Evolutionary conservation across 2,888 invertebrate species (phyloP).

Genomic region (Apoderus coryli): DNA sequence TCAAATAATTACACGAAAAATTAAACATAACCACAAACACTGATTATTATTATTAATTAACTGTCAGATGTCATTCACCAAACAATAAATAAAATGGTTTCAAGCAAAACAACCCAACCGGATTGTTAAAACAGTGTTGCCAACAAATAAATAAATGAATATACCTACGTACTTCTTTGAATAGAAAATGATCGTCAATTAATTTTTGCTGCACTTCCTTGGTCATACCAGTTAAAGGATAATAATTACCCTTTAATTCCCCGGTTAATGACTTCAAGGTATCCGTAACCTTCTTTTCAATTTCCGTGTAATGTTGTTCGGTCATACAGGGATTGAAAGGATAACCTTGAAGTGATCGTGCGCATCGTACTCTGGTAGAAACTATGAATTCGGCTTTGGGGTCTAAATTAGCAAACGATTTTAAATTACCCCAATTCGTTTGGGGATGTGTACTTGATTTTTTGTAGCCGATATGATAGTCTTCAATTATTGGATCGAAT

Average conservation of each 20-base stretch:
- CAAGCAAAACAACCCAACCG: too few relatives aligned
- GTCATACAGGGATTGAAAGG: constrained; percentile 56
- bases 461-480: constrained; percentile 49
- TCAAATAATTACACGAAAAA: too few relatives aligned
- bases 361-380: constrained; percentile 52
- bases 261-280: constrained; percentile 30
- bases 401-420: constrained; percentile 40
- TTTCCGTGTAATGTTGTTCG: constrained; percentile 45
- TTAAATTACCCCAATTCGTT: constrained; percentile 44
- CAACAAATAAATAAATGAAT: too few relatives aligned
- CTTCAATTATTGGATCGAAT: constrained; percentile 53
- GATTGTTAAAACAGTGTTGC: too few relatives aligned
- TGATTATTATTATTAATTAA: too few relatives aligned
- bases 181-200: constrained; percentile 93
- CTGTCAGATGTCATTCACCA: too few relatives aligned
- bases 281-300: constrained; percentile 38
- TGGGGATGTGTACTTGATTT: constrained; percentile 42
- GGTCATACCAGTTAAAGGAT: constrained; percentile 83
- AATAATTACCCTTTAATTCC: constrained; percentile 85
- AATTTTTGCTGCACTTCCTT: constrained; percentile 86
- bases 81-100: too few relatives aligned
- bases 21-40: too few relatives aligned
- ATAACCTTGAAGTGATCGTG: constrained; percentile 43
- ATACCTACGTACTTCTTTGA: constrained; percentile 83
- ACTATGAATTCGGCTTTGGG: constrained; percentile 43